Base-by-base conservation (phyloP, 2,113 vertebrate species). In the Gallinago paraguaiae region DNA sequence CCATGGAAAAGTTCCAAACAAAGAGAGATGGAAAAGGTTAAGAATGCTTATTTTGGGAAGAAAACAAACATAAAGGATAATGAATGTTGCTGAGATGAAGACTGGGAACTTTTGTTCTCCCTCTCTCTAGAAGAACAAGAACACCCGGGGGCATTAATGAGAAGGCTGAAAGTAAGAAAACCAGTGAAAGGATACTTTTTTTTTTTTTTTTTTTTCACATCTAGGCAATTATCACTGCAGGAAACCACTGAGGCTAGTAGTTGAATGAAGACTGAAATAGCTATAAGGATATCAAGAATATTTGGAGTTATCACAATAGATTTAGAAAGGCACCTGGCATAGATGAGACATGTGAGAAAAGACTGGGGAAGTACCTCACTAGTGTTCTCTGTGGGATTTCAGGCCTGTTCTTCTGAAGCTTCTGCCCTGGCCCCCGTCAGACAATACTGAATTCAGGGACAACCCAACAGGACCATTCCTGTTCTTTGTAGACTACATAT, bases 1-100 rank as follows among this genome's bases (percentile, higher is more conserved):
- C 20, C 43, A 45, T 19, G 18, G 43, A 89, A 84, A 64, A 88
- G 19, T 33, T 85, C 28, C 18, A 87, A 77, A 61, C 18, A 72
- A 71, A 78, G 39, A 27, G 71, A 92, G 31, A 76, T 24, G 37
- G 74, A 95, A 92, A 79, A 87, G 18, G 16, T 69, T 85, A 87
- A 69, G 35, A 92, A 92, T 65, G 31, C n/a, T 92, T 77, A 54
- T 85, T 95, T 82, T 46, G 37, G n/a, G 46, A 94, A 82, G 46
- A 76, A 92, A 91, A 80, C 20, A 91, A 89, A 84, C 63, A 85
- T 6, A 89, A 96, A 80, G 20, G 90, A 70, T 80, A 90, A 91
- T 54, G 65, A 92, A 54, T 67, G 67, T 85, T 80, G 71, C 24
- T n/a, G 57, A 86, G 70, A 74, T 50, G 64, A 82, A 88, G 67